Percentiles rank a stretch among this genome's conserved stretches.
Evolutionary conservation across 2,888 invertebrate species (phyloP).

Genomic region (Coenonympha arcania): DNA sequence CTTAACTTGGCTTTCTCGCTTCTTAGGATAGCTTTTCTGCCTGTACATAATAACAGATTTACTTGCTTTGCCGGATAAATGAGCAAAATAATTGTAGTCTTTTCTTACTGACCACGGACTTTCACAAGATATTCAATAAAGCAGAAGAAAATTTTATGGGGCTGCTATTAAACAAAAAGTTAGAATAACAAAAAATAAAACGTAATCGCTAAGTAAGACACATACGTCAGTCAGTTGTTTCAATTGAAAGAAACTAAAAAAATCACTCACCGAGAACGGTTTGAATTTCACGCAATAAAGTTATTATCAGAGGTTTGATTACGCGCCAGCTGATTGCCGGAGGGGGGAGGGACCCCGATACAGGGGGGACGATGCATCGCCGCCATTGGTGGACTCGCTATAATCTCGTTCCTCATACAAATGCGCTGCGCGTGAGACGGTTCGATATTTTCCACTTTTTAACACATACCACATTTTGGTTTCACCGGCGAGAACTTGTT

Average conservation of each 20-base stretch:
- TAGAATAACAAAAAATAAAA: no score
- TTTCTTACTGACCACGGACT: no score
- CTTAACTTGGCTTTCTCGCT: no score
- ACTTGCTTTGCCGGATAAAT: no score
- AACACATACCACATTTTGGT: constrained; percentile 14
- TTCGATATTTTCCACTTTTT: constrained; percentile 23
- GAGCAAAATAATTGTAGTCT: no score
- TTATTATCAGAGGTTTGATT: constrained; percentile 46
- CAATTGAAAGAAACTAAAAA: constrained; percentile 14
- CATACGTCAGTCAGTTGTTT: no score
- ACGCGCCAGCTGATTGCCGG: constrained; percentile 42
- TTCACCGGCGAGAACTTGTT: neutral
- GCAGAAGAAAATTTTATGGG: no score
- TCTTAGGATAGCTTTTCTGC: no score
- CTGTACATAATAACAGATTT: no score
- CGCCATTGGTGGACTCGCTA: constrained; percentile 40
- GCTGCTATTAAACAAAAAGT: no score
- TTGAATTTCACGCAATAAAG: constrained; percentile 34
- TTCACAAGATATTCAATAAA: no score
- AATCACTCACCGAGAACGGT: constrained; percentile 31
- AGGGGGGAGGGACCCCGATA: constrained; percentile 24
- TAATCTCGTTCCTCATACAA: constrained; percentile 43
- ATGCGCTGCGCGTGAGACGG: constrained; percentile 44
- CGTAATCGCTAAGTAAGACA: no score
- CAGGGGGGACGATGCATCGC: constrained; percentile 22